Evolutionary conservation across 1,140 invertebrate species (phyloP).

Genomic region (Tenebrio molitor): DNA sequence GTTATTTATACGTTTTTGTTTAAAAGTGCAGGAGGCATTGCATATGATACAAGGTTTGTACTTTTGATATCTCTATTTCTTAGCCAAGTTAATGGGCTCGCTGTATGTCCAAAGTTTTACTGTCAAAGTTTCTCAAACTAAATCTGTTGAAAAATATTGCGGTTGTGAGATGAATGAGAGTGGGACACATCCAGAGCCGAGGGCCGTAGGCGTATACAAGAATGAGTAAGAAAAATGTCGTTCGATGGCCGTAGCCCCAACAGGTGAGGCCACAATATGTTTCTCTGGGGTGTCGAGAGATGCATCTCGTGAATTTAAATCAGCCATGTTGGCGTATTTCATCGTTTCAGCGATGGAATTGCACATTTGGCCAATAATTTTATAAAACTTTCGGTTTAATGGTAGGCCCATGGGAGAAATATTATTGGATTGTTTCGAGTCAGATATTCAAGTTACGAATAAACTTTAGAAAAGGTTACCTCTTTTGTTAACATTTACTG

Average conservation of each 20-base stretch:
- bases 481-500: conserved; percentile 54
- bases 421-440: conserved; percentile 47
- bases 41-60: too few relatives aligned
- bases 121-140: conserved; percentile 28
- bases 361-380: conserved; percentile 50
- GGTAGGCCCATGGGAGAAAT: conserved; percentile 41
- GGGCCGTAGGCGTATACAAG: neutral
- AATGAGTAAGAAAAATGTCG: conserved; percentile 38
- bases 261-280: conserved; percentile 48
- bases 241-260: conserved; percentile 37
- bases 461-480: conserved; percentile 54
- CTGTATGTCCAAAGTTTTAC: conserved; percentile 17
- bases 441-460: conserved; percentile 45
- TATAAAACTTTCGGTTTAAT: conserved; percentile 50
- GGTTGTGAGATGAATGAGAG: conserved; percentile 35
- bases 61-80: neutral
- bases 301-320: conserved; percentile 49
- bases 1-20: too few relatives aligned
- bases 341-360: conserved; percentile 27
- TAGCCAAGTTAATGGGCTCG: neutral
- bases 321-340: conserved; percentile 47
- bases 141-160: conserved; percentile 33
- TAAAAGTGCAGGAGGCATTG: too few relatives aligned
- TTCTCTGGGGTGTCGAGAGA: conserved; percentile 28
- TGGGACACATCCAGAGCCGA: conserved; percentile 7